Percentiles rank a stretch among this genome's conserved stretches.
Conservation (phyloP, 2,797 vertebrate genomes). For the Syndactyla subalaris region DNA sequence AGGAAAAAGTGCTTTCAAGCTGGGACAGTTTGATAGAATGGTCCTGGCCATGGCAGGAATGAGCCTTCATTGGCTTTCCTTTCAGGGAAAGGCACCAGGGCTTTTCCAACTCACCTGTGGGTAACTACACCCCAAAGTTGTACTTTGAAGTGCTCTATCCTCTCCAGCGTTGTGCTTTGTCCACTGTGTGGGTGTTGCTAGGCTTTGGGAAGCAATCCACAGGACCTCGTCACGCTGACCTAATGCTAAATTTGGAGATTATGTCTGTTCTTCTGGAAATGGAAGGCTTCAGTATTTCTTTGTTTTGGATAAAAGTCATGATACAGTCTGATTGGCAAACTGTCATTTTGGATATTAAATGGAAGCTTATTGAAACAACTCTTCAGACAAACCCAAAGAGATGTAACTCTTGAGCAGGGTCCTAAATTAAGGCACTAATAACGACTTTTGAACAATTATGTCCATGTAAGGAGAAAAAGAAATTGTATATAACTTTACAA, state of each 20-base stretch:
- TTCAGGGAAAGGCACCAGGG: neutral
- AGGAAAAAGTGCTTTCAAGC: neutral
- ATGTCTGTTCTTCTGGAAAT: neutral
- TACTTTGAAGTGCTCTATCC: neutral
- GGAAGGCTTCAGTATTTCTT: neutral
- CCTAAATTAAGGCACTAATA: neutral
- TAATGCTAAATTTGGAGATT: neutral
- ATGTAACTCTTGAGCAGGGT: neutral
- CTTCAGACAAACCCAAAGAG: neutral
- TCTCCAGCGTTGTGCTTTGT: neutral
- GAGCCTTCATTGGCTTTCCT: neutral
- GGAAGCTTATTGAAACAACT: neutral
- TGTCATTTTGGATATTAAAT: neutral
- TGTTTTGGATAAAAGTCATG: neutral
- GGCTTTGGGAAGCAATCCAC: neutral
- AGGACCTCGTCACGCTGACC: neutral
- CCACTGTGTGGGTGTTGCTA: rapidly evolving
- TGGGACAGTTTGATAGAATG: rapidly evolving
- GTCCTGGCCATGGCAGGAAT: neutral
- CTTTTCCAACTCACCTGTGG: neutral
- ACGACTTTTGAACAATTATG: neutral
- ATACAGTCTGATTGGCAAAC: neutral
- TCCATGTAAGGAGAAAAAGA: neutral
- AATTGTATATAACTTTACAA: neutral
- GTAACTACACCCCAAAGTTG: rapidly evolving